Conservation (phyloP, 1,140 invertebrate genomes). For the Helicoverpa armigera region DNA sequence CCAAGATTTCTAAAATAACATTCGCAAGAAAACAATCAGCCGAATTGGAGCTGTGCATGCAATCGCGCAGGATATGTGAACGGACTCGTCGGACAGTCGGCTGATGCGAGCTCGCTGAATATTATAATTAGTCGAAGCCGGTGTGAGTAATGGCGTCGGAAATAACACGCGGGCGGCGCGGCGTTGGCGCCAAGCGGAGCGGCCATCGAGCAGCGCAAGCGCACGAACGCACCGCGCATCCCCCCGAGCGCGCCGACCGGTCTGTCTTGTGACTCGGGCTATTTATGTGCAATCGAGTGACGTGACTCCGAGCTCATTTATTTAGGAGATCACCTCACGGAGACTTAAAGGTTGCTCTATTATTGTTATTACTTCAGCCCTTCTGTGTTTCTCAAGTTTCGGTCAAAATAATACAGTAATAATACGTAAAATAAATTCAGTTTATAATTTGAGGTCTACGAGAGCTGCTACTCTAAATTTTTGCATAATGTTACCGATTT, state of each 20-base stretch:
- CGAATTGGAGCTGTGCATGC: slow-evolving; percentile 2
- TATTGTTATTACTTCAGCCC: slow-evolving; percentile 42
- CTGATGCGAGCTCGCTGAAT: slow-evolving; percentile 74
- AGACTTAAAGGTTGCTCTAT: slow-evolving; percentile 62
- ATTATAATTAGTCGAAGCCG: slow-evolving; percentile 84
- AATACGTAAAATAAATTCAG: not conserved
- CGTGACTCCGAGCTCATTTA: slow-evolving; percentile 75
- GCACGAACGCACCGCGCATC: slow-evolving; percentile 74
- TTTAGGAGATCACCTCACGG: slow-evolving; percentile 65
- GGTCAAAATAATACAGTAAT: too few species aligned
- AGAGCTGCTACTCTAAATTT: too few species aligned
- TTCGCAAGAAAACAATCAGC: slow-evolving; percentile 32
- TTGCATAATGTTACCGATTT: too few species aligned
- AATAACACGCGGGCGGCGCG: slow-evolving; percentile 77
- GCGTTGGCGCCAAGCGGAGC: slow-evolving; percentile 81
- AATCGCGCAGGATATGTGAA: slow-evolving; percentile 44
- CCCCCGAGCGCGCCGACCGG: slow-evolving; percentile 83
- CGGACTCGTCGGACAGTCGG: slow-evolving; percentile 78
- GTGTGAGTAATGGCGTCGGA: slow-evolving; percentile 85
- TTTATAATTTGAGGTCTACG: not conserved
- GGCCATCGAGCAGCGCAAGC: slow-evolving; percentile 73
- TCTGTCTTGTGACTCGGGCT: slow-evolving; percentile 83
- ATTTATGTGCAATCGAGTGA: slow-evolving; percentile 78
- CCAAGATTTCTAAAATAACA: slow-evolving; percentile 35
- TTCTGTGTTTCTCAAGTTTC: not conserved